These are phyloP conservation scores for Lithophane ornitopus DNA, from an alignment of 2,888 invertebrate species.

Conservation along the genomic window DNA sequence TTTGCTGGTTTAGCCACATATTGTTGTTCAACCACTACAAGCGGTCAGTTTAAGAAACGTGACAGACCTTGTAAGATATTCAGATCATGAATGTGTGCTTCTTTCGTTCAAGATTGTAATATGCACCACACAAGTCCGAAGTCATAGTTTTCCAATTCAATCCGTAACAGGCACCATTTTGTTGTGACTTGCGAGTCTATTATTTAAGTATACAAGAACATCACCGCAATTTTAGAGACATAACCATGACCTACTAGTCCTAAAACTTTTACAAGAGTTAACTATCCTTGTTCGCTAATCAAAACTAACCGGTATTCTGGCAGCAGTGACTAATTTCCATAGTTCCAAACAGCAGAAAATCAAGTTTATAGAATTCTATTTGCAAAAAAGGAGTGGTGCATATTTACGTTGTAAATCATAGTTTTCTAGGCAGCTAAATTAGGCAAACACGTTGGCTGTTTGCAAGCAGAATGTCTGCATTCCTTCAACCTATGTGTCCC, in stretches of 20 bases:
- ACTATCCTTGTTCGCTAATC: neutral
- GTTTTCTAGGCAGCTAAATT: conserved; percentile 55
- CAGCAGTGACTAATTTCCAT: conserved; percentile 3
- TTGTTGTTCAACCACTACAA: conserved; percentile 7
- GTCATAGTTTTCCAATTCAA: conserved; percentile 1
- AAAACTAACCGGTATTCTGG: neutral
- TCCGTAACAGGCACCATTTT: neutral
- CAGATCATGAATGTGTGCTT: conserved; percentile 6
- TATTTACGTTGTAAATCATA: conserved; percentile 51
- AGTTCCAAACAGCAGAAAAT: conserved; percentile 23
- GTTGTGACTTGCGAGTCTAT: neutral
- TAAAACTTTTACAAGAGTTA: neutral
- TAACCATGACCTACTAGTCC: neutral
- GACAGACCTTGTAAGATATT: conserved; percentile 9
- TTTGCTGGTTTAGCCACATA: neutral
- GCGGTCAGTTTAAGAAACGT: conserved; percentile 10
- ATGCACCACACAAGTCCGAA: neutral
- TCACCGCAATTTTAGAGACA: neutral
- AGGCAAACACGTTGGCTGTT: conserved; percentile 53
- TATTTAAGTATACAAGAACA: neutral
- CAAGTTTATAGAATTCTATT: conserved; percentile 33
- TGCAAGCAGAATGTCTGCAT: conserved; percentile 63
- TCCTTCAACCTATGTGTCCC: conserved; percentile 60
- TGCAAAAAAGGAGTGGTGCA: conserved; percentile 45
- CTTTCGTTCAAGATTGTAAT: conserved; percentile 15